Conservation (phyloP, 2,113 vertebrate species). For the Macrotis lagotis region DNA sequence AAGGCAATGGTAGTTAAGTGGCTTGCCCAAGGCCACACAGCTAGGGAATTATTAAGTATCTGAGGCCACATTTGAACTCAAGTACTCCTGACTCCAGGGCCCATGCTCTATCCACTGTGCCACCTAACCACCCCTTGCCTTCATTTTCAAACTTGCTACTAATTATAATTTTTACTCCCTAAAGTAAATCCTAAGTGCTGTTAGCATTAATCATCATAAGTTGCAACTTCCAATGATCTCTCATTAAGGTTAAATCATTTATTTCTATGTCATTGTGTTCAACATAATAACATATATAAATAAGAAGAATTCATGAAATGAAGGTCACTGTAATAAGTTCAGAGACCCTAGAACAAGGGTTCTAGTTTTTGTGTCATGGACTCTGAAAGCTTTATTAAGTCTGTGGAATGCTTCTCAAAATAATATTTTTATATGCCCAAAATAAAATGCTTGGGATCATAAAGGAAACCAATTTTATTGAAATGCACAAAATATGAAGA, state of each 20-base stretch:
- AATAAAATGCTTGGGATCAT: background rate
- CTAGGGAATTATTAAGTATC: no score
- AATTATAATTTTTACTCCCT: constrained; percentile 2
- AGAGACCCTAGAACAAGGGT: background rate
- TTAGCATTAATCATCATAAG: constrained; percentile 9
- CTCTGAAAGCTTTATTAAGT: background rate
- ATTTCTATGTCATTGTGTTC: background rate
- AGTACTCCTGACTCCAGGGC: no score
- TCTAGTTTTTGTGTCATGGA: background rate
- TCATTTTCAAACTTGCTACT: constrained; percentile 7
- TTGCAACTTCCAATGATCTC: constrained; percentile 16
- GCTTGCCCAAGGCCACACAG: no score
- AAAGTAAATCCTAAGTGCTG: background rate
- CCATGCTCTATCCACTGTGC: no score
- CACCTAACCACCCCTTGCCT: no score
- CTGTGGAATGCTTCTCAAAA: background rate
- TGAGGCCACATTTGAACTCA: no score
- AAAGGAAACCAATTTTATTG: background rate
- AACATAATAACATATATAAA: constrained; percentile 4
- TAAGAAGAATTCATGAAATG: constrained; percentile 20
- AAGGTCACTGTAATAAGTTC: constrained; percentile 15
- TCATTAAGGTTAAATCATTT: constrained; percentile 19
- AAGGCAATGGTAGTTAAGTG: no score
- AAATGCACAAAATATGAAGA: background rate
- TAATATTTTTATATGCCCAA: background rate